Conservation (phyloP, 2,113 vertebrate genomes). For the Platysternon megacephalum region DNA sequence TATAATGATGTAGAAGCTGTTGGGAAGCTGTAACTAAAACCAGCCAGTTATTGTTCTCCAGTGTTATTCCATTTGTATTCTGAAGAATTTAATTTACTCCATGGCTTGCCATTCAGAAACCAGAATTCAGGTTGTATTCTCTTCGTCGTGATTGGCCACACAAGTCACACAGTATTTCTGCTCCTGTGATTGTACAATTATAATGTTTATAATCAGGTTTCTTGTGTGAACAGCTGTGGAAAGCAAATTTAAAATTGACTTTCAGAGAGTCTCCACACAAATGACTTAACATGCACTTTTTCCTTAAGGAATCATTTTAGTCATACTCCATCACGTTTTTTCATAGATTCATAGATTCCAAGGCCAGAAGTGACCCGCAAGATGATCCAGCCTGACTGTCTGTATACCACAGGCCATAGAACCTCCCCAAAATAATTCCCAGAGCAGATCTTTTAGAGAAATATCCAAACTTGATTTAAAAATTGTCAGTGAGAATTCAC, state of each 20-base stretch:
- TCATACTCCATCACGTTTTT: neutral
- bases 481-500: neutral
- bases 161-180: fast-evolving
- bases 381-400: neutral
- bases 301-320: fast-evolving
- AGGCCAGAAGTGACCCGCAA: neutral
- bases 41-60: neutral
- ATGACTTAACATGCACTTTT: fast-evolving
- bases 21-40: neutral
- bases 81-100: neutral
- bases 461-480: neutral
- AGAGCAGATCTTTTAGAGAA: neutral
- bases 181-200: neutral
- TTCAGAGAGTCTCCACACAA: neutral
- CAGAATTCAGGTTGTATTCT: fast-evolving
- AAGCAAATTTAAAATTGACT: neutral
- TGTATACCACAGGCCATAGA: neutral
- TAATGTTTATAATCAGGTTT: neutral
- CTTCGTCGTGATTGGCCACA: fast-evolving
- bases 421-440: neutral
- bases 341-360: neutral
- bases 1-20: fast-evolving
- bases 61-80: fast-evolving
- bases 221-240: neutral
- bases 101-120: neutral